Evolutionary conservation across 2,113 vertebrate species (phyloP).

Genomic region (Ranitomeya imitator): DNA sequence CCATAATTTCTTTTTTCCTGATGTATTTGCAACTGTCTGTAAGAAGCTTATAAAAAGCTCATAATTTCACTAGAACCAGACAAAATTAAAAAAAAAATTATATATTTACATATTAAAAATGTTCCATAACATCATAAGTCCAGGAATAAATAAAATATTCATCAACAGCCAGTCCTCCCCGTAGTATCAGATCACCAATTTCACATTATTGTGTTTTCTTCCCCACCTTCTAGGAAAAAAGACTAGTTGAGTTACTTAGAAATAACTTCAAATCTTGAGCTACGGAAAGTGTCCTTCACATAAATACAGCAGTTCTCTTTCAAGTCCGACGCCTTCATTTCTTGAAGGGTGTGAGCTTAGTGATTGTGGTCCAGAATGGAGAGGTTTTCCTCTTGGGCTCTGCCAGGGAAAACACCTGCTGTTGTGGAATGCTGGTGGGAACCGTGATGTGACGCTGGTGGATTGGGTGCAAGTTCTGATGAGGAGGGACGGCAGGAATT

Average conservation of each 20-base stretch:
- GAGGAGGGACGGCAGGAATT: constrained; percentile 76
- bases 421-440: constrained; percentile 92
- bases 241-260: not conserved
- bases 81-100: constrained; percentile 2
- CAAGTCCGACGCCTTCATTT: constrained; percentile 72
- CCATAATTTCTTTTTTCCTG: not conserved
- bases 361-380: constrained; percentile 88
- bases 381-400: constrained; percentile 92
- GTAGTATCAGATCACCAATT: constrained; percentile 3
- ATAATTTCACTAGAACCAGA: not conserved
- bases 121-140: constrained; percentile 28
- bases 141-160: constrained; percentile 43
- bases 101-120: constrained; percentile 41
- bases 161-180: constrained; percentile 3
- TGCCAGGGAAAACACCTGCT: constrained; percentile 92
- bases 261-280: not conserved
- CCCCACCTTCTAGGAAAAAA: not conserved
- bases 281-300: constrained; percentile 16
- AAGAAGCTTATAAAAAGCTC: not conserved
- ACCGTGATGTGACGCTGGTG: constrained; percentile 95
- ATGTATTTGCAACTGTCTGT: not conserved
- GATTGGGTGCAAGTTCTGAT: constrained; percentile 86
- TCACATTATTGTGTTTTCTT: constrained; percentile 33
- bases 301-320: constrained; percentile 26
- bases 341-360: constrained; percentile 85